Percentiles rank a stretch among this genome's conserved stretches.
Conservation (phyloP, 2,888 invertebrate genomes). For the Proisotoma minuta region DNA sequence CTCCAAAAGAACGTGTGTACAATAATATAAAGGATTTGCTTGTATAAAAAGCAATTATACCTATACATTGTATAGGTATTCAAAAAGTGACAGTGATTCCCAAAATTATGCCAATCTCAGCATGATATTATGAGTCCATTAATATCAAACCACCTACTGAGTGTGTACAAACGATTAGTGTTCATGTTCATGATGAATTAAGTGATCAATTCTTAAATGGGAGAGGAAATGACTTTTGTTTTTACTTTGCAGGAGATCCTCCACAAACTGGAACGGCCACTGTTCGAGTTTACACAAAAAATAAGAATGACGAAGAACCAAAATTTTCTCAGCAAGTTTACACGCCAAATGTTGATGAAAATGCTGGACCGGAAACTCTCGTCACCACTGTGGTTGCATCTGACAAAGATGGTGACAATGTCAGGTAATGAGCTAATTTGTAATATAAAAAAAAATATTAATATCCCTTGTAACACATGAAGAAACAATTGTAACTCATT, state of each 20-base stretch:
- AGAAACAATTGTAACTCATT: neutral
- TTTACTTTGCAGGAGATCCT: conserved; percentile 63
- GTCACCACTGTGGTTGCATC: conserved; percentile 96
- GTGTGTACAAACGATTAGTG: neutral
- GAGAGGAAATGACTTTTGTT: conserved; percentile 8
- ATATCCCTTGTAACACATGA: neutral
- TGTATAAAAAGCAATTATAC: no score
- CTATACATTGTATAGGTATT: no score
- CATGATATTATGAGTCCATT: no score
- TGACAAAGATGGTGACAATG: conserved; percentile 95
- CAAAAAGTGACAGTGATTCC: no score
- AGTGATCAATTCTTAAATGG: neutral
- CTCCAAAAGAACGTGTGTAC: no score
- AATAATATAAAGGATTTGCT: no score
- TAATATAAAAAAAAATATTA: neutral
- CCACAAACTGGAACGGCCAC: conserved; percentile 88
- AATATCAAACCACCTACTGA: no score
- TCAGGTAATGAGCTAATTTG: conserved; percentile 60
- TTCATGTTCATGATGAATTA: no score
- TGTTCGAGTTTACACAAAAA: conserved; percentile 92
- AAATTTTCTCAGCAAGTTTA: conserved; percentile 95
- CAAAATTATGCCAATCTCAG: no score
- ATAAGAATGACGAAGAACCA: conserved; percentile 96
- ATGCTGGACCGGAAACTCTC: conserved; percentile 88
- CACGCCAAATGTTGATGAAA: conserved; percentile 92